Evolutionary conservation across 2,113 vertebrate species (phyloP), one percentile per base, ranked within the genome.

Genomic region (Hippocampus mohnikei): DNA sequence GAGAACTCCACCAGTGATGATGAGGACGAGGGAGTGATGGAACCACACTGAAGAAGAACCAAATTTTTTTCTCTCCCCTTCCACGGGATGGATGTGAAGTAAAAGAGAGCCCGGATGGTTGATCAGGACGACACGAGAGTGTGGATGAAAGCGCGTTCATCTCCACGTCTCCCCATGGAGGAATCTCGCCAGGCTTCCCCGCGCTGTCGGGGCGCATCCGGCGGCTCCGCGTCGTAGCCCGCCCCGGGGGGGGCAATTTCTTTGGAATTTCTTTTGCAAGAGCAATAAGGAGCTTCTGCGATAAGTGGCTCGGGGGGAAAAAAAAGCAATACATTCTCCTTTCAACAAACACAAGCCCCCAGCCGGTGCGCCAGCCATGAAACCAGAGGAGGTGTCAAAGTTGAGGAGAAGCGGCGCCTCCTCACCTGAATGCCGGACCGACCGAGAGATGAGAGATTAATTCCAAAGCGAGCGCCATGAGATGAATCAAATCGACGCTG

Each of bases 271-370:
- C 33, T 37, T 37, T 37, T 37, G 33, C 33, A 37, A 8, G 61
- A 86, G 88, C 89, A 92, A 90, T 90, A 91, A 91, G 71, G 79
- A 74, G 72, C 76, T 75, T 87, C 85, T 85, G 88, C 91, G 92
- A 90, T 91, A 91, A 89, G 83, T 72, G 86, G 84, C 69, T 18
- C 25, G 13, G 6, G 13, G 6, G 56, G 74, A 74, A 37, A 5
- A 86, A 90, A 85, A 90, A 92, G 90, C 91, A 92, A 92, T 92
- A 92, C 81, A 86, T 85, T 77, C 74, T 79, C 41, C 48, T 65
- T 37, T 69, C 78, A 83, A 88, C 73, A 86, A 91, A 85, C 71
- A 83, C 72, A 70, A 82, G n/a, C 85, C 78, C 67, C 72, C 33
- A 37, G 69, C 62, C 67, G 81, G 85, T 7, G 88, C 88, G 89